Percentiles rank a stretch among this genome's conserved stretches.
Evolutionary conservation across 2,113 vertebrate genomes (phyloP).

Genomic region (Hyperopisus bebe): DNA sequence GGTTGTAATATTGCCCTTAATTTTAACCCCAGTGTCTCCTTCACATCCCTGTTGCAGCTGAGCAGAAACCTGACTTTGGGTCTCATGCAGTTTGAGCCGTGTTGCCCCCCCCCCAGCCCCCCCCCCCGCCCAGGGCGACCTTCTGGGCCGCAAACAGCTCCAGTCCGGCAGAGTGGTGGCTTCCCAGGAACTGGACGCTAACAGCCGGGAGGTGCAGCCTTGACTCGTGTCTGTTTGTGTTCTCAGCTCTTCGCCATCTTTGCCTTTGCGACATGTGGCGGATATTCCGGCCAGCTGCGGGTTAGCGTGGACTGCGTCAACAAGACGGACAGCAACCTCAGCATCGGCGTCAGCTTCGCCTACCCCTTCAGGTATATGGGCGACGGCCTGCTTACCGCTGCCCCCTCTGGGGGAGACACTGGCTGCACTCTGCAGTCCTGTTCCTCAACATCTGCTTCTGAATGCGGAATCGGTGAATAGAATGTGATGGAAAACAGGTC

Average conservation of each 20-base stretch:
- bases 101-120: neutral
- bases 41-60: neutral
- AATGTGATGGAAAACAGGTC: neutral
- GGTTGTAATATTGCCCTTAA: neutral
- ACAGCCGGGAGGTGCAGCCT: too few species aligned
- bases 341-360: constrained; percentile 80
- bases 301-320: constrained; percentile 94
- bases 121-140: neutral
- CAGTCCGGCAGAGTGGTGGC: neutral
- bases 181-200: neutral
- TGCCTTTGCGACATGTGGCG: constrained; percentile 97
- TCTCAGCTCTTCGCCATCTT: constrained; percentile 96
- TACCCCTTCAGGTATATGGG: constrained; percentile 92
- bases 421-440: neutral
- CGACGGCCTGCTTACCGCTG: neutral
- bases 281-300: constrained; percentile 88
- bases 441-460: neutral
- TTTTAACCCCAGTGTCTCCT: neutral
- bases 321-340: constrained; percentile 91
- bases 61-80: neutral
- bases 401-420: neutral
- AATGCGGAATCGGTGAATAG: neutral
- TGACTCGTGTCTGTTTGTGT: constrained; percentile 39
- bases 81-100: neutral
- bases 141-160: neutral